Evolutionary conservation across 1,140 invertebrate genomes (phyloP).

Genomic region (Acromyrmex echinatior): DNA sequence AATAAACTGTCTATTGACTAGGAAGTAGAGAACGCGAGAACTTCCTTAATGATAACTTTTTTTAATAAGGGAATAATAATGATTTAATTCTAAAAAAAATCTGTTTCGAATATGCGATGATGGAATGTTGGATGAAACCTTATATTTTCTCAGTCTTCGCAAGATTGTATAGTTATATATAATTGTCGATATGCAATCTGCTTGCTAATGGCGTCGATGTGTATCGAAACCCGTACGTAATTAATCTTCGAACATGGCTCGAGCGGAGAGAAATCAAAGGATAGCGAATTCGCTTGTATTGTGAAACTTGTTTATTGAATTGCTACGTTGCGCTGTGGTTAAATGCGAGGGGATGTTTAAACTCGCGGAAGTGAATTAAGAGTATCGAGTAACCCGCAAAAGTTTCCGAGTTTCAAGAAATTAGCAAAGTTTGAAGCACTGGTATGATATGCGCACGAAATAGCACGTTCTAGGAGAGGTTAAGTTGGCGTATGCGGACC

Average conservation of each 20-base stretch:
- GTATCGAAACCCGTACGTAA: conserved; percentile 55
- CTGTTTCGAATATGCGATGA: not conserved
- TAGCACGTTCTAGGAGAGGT: not conserved
- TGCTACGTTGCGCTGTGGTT: conserved; percentile 70
- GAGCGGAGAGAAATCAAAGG: conserved; percentile 65
- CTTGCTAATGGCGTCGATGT: conserved; percentile 48
- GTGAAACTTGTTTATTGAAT: conserved; percentile 75
- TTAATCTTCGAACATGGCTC: conserved; percentile 15
- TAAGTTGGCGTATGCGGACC: not conserved
- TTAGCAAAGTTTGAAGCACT: conserved; percentile 71
- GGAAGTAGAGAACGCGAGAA: too few relatives aligned
- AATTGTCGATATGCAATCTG: conserved; percentile 43
- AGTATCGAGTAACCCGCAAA: conserved; percentile 76
- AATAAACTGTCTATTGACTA: too few relatives aligned
- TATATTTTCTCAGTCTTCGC: not conserved
- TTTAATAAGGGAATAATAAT: too few relatives aligned
- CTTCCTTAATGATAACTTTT: too few relatives aligned
- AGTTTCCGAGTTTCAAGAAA: conserved; percentile 76
- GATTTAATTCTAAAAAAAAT: too few relatives aligned
- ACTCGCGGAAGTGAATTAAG: conserved; percentile 76
- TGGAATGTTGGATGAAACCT: not conserved
- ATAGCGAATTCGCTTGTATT: conserved; percentile 43
- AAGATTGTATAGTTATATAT: not conserved
- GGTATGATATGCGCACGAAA: conserved; percentile 54
- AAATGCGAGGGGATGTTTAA: conserved; percentile 76